Base-by-base conservation (phyloP, 2,797 vertebrate genomes). In the Acanthopagrus latus region DNA sequence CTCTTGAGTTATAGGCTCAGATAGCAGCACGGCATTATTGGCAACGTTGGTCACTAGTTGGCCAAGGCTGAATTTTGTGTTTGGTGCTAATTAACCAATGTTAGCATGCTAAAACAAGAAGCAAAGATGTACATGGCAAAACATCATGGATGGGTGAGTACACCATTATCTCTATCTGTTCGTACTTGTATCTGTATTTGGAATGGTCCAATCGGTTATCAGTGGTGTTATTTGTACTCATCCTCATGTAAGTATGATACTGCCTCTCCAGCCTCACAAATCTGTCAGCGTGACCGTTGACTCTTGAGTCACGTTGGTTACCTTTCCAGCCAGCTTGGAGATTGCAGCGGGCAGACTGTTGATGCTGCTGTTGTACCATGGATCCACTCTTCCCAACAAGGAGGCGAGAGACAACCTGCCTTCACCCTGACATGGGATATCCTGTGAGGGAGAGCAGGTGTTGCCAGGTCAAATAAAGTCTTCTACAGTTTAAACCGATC, bases 301-400 rank as follows among this genome's bases (percentile, higher is more conserved):
- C 21, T 52, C 12, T n/a, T 33, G 55, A 21, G 16, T 23, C 48
- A 50, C 46, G 27, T 46, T 29, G 3, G 86, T 0, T 95, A 97
- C 96, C 96, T 91, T 96, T 74, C 89, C 81, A 3, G 94, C 93
- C 84, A 97, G 94, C 89, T 95, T 96, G 73, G 95, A 93, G 84
- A 97, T 96, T 77, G 94, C 79, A 3, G 94, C 86, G 71, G 94
- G 91, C 80, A 97, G 93, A 0, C 91, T 94, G 86, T 93, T 96
- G 88, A 97, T 90, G 73, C 95, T 97, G 90, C 89, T 95, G 83
- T 96, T 84, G 0, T 97, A 98, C 96, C 97, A 98, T 0, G 92
- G 95, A 87, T 98, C 97, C 0, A 91, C 87, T n/a, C 86, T 93
- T 77, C 96, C 94, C 85, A 98, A 89, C 70, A 95, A 96, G 0